A percentile compares a stretch with the other conserved stretches of the same genome.
Conservation (phyloP, 2,797 vertebrate species). For the Sylvilagus floridanus region DNA sequence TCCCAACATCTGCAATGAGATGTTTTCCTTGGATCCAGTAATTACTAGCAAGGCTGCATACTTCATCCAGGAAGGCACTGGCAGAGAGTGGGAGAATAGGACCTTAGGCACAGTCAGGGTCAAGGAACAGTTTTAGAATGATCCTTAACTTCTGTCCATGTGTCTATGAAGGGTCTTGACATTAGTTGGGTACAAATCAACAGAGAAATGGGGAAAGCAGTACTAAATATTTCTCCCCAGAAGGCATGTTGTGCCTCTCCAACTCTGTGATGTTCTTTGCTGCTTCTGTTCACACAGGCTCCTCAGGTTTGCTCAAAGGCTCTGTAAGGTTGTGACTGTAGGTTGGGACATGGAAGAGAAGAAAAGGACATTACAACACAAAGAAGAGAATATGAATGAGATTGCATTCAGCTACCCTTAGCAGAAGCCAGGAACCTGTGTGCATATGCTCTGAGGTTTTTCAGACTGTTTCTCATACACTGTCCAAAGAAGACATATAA, state of each 20-base stretch:
- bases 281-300: neutral
- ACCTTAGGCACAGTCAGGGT: neutral
- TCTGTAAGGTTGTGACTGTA: neutral
- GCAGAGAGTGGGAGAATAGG: neutral
- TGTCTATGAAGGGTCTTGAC: neutral
- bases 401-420: neutral
- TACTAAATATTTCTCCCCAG: neutral
- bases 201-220: neutral
- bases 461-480: neutral
- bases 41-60: neutral
- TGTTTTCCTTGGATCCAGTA: neutral
- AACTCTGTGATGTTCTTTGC: neutral
- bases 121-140: neutral
- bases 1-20: neutral
- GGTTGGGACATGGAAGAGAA: neutral
- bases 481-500: neutral
- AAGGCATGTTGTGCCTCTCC: neutral
- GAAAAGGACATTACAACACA: neutral
- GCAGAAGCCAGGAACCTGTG: neutral
- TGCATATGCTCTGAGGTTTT: neutral
- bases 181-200: neutral
- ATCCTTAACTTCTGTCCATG: neutral
- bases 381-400: neutral
- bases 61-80: neutral
- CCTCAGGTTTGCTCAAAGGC: neutral